These are phyloP conservation scores for Ennomos quercinarius DNA, from an alignment of 2,888 invertebrate genomes.

Conservation along the genomic window DNA sequence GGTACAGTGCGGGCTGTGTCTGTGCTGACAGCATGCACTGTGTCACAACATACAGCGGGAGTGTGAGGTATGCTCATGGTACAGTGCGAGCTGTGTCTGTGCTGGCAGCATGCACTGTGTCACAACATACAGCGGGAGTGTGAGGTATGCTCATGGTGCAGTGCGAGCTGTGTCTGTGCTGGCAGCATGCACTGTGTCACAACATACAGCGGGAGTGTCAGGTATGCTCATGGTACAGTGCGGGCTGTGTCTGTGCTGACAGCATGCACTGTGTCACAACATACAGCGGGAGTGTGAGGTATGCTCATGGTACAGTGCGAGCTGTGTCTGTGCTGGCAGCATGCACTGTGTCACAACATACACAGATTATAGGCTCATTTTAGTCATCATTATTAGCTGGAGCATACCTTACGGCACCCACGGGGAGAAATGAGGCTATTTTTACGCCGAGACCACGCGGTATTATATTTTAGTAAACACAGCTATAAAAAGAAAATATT, in stretches of 20 bases:
- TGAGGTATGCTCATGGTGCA: slow-evolving; percentile 94
- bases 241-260: slow-evolving; percentile 98
- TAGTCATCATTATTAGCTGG: not conserved
- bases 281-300: slow-evolving; percentile 91
- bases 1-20: slow-evolving; percentile 98
- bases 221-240: slow-evolving; percentile 96
- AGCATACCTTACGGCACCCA: not conserved
- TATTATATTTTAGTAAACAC: too few relatives aligned
- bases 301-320: slow-evolving; percentile 97
- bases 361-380: slow-evolving; percentile 70
- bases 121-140: slow-evolving; percentile 93
- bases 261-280: slow-evolving; percentile 96
- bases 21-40: slow-evolving; percentile 98
- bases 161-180: slow-evolving; percentile 97
- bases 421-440: too few relatives aligned
- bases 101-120: slow-evolving; percentile 98
- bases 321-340: slow-evolving; percentile 98
- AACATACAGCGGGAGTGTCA: slow-evolving; percentile 92
- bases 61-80: slow-evolving; percentile 93
- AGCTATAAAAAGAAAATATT: too few relatives aligned
- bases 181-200: slow-evolving; percentile 98
- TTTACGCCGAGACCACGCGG: too few relatives aligned
- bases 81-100: slow-evolving; percentile 97
- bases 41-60: slow-evolving; percentile 95
- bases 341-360: slow-evolving; percentile 96